A percentile compares a stretch with the other conserved stretches of the same genome.
Evolutionary conservation across 2,113 vertebrate species (phyloP).

Genomic region (Pampusana beccarii): DNA sequence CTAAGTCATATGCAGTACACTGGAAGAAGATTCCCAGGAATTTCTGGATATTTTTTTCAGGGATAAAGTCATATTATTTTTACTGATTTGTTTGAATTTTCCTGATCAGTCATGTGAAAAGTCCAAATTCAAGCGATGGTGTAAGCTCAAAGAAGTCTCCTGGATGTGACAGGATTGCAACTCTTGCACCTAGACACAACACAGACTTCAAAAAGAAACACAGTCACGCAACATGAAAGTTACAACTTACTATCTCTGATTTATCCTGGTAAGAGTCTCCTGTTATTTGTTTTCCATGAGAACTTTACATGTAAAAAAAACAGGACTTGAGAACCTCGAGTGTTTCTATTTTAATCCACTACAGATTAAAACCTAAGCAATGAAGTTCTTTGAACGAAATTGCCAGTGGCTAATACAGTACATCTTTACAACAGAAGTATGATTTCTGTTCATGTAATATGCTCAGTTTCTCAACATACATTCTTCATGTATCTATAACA

Average conservation of each 20-base stretch:
- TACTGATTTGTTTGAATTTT: neutral
- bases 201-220: neutral
- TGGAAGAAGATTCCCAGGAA: neutral
- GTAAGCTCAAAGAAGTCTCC: neutral
- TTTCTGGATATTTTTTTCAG: neutral
- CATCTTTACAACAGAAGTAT: conserved; percentile 16
- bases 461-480: neutral
- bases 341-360: neutral
- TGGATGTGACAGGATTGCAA: neutral
- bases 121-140: neutral
- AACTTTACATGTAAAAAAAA: neutral
- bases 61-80: neutral
- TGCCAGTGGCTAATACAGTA: conserved; percentile 1
- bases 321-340: neutral
- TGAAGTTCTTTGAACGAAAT: conserved; percentile 31
- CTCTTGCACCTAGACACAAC: neutral
- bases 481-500: neutral
- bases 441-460: conserved; percentile 26
- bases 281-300: neutral
- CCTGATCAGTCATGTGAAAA: neutral
- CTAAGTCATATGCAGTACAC: neutral
- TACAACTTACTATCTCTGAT: neutral
- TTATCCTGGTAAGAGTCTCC: neutral
- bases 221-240: neutral
- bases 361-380: neutral